phyloP scores from a whole-genome alignment of 2,888 invertebrate genomes.

The Scrobipalpa atriplicella region DNA sequence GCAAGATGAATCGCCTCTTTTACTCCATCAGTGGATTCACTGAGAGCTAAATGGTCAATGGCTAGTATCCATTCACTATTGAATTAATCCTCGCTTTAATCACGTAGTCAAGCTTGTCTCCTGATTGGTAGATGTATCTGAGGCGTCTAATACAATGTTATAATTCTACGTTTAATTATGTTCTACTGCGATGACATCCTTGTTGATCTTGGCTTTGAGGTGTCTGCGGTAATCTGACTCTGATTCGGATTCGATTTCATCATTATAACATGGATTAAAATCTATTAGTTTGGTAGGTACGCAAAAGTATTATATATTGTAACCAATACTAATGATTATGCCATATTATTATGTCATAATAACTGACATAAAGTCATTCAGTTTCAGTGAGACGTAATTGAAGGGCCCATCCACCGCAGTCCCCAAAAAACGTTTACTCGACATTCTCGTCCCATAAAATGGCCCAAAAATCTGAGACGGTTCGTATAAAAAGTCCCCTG shows the following conservation, averaged over 20 bases:
- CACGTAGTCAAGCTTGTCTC: constrained; percentile 8
- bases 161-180: constrained; percentile 9
- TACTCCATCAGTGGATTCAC: no score
- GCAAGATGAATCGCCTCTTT: no score
- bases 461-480: not conserved
- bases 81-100: constrained; percentile 7
- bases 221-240: constrained; percentile 1
- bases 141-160: not conserved
- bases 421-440: constrained; percentile 11
- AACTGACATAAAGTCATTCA: no score
- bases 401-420: not conserved
- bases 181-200: not conserved
- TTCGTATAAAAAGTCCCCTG: constrained; percentile 15
- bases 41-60: not conserved
- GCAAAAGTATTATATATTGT: no score
- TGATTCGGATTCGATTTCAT: not conserved
- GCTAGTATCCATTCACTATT: not conserved
- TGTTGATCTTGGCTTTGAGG: constrained; percentile 7
- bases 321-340: no score
- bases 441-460: not conserved
- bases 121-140: constrained; percentile 6
- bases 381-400: not conserved
- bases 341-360: no score
- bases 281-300: not conserved
- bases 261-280: not conserved